Evolutionary conservation across 2,113 vertebrate species (phyloP).

Genomic region (Macaca nemestrina): DNA sequence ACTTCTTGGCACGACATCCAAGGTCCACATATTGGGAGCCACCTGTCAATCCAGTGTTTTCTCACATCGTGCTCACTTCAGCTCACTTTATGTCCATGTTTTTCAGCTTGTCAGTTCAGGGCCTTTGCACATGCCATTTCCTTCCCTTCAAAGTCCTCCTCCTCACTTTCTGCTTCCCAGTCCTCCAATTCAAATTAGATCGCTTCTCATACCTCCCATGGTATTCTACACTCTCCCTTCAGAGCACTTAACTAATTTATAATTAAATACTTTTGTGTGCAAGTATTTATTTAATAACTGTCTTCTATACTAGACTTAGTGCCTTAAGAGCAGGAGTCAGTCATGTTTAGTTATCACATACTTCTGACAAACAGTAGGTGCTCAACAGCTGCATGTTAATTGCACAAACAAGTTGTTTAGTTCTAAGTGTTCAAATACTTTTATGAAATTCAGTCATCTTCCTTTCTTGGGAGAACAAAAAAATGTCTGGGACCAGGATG

Average conservation of each 20-base stretch:
- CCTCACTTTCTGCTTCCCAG: neutral
- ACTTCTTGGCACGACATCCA: neutral
- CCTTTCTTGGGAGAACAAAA: neutral
- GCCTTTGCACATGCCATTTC: neutral
- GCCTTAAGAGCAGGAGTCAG: neutral
- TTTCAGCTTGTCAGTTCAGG: neutral
- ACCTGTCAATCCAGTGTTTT: too few relatives aligned
- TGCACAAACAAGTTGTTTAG: neutral
- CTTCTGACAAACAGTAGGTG: neutral
- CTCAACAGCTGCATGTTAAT: neutral
- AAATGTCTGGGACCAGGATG: neutral
- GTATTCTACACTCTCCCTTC: neutral
- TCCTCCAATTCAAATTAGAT: neutral
- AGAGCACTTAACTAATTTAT: neutral
- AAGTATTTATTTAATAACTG: neutral
- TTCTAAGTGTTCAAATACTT: neutral
- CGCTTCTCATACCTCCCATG: neutral
- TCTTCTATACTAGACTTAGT: neutral
- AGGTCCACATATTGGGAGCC: neutral
- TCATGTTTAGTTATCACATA: neutral
- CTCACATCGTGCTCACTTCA: neutral
- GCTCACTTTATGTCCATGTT: neutral
- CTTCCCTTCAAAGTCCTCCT: neutral
- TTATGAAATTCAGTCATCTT: neutral
- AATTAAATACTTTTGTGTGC: neutral